Conservation (phyloP, 2,797 vertebrate species). For the Trachurus trachurus region DNA sequence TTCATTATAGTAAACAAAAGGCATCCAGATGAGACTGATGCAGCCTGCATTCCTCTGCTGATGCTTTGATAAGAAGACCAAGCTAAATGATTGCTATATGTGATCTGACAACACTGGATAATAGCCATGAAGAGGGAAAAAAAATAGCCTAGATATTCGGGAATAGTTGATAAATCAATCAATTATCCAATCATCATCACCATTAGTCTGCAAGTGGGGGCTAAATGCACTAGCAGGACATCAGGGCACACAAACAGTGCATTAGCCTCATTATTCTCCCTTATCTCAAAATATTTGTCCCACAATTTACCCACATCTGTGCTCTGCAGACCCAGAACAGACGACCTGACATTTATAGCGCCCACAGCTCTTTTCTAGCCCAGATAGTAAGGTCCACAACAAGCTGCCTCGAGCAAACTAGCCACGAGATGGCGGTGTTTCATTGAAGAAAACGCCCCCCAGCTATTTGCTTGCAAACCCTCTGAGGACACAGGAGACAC, state of each 20-base stretch:
- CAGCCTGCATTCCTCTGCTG: not conserved
- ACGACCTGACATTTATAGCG: slow-evolving; percentile 32
- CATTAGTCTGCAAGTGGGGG: not conserved
- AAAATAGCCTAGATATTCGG: not conserved
- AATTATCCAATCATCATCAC: not conserved
- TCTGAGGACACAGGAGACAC: slow-evolving; percentile 20
- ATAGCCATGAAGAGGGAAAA: not conserved
- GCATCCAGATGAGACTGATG: slow-evolving; percentile 9
- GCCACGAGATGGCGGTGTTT: slow-evolving; percentile 80
- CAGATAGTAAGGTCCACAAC: not conserved
- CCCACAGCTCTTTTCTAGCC: not conserved
- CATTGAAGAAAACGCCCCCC: slow-evolving; percentile 21
- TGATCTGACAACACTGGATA: not conserved
- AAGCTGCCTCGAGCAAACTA: slow-evolving; percentile 6
- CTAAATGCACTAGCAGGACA: not conserved
- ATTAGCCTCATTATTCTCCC: not conserved
- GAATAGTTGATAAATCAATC: not conserved
- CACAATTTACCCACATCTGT: not conserved
- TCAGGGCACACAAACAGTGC: not conserved
- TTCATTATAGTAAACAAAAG: slow-evolving; percentile 35
- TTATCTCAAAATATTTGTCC: slow-evolving; percentile 5
- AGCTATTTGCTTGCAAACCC: slow-evolving; percentile 19
- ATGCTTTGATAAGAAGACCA: not conserved
- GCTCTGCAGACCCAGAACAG: slow-evolving; percentile 13
- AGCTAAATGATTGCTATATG: accelerated